phyloP scores from a whole-genome alignment of 2,888 invertebrate species.

The Ditula angustiorana region DNA sequence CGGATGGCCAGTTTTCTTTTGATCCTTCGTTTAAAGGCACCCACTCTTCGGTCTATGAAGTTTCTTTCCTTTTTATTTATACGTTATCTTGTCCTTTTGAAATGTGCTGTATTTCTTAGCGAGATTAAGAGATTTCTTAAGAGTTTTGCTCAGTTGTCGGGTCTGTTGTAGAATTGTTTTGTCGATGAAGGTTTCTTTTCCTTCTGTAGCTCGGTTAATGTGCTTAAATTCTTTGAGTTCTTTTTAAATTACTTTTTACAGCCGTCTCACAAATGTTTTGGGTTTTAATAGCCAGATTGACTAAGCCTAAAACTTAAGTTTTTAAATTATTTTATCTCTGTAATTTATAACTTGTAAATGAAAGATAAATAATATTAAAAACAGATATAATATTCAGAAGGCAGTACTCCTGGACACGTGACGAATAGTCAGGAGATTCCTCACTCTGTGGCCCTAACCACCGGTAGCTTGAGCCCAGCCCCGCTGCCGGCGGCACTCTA shows the following conservation, averaged over 20 bases:
- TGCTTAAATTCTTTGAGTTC: constrained; percentile 8
- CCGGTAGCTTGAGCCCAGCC: no score
- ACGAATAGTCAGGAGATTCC: no score
- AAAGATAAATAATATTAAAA: no score
- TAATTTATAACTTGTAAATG: no score
- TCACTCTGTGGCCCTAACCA: no score
- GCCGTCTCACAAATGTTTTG: not conserved
- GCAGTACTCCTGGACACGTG: no score
- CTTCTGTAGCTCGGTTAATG: constrained; percentile 1
- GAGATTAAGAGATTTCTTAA: constrained; percentile 38
- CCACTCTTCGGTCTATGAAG: constrained; percentile 53
- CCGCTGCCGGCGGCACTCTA: no score
- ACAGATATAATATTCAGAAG: no score
- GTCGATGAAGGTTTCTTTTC: constrained; percentile 11
- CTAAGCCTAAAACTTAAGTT: not conserved
- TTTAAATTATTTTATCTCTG: no score
- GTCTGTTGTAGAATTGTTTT: constrained; percentile 33
- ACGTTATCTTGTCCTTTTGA: constrained; percentile 38
- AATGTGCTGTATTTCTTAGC: constrained; percentile 38
- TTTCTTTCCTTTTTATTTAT: constrained; percentile 62
- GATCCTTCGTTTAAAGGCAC: constrained; percentile 60
- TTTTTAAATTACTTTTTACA: not conserved
- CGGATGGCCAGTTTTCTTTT: constrained; percentile 58
- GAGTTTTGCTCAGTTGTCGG: constrained; percentile 28
- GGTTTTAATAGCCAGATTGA: not conserved